Evolutionary conservation across 2,797 vertebrate genomes (phyloP).

Genomic region (Phoxinus dragarum): DNA sequence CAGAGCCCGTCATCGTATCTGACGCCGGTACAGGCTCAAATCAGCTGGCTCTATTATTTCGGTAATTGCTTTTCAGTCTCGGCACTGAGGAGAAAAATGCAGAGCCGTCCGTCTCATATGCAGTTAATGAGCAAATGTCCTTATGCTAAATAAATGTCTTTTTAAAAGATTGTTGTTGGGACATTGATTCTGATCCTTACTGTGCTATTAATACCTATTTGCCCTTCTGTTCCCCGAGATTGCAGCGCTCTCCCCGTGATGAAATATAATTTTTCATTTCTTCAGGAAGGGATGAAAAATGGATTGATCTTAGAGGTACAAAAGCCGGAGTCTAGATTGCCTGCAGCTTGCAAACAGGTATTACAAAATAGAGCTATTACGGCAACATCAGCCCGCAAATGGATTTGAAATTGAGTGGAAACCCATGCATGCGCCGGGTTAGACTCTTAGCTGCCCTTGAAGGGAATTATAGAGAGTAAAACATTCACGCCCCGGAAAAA

Average conservation of each 20-base stretch:
- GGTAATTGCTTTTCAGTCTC: conserved; percentile 55
- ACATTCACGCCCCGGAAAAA: conserved; percentile 44
- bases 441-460: conserved; percentile 35
- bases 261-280: conserved; percentile 52
- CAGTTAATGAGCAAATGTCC: conserved; percentile 58
- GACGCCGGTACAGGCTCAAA: conserved; percentile 20
- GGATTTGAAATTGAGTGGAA: conserved; percentile 59
- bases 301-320: conserved; percentile 49
- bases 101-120: conserved; percentile 23
- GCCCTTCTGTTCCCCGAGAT: conserved; percentile 34
- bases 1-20: conserved; percentile 2
- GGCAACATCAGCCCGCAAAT: conserved; percentile 57
- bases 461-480: conserved; percentile 40
- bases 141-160: conserved; percentile 53
- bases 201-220: conserved; percentile 45
- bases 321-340: conserved; percentile 51
- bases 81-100: conserved; percentile 34
- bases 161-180: conserved; percentile 38
- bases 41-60: conserved; percentile 38
- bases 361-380: conserved; percentile 58
- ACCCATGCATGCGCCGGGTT: conserved; percentile 43
- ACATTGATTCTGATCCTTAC: conserved; percentile 48
- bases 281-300: conserved; percentile 53
- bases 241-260: conserved; percentile 12
- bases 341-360: conserved; percentile 58